Conservation (phyloP, 2,888 invertebrate species). For the Dione vanillae region DNA sequence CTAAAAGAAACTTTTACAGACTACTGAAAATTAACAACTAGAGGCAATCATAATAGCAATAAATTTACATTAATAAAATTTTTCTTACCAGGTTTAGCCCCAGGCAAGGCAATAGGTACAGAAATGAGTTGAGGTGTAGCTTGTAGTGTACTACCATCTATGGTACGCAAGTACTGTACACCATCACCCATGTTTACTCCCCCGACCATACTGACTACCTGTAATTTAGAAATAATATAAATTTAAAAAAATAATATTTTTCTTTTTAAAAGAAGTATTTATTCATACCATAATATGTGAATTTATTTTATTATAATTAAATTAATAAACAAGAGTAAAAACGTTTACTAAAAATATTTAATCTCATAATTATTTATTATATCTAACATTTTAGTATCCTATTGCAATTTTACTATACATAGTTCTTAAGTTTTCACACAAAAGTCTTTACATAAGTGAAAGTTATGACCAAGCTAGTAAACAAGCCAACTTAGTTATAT, state of each 20-base stretch:
- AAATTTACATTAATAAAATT: background rate
- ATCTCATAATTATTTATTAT: no score
- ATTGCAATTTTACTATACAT: background rate
- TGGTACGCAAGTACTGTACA: constrained; percentile 87
- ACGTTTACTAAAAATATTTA: no score
- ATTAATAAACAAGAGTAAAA: background rate
- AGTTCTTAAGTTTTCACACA: constrained; percentile 36
- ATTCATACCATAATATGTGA: no score
- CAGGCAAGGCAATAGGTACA: constrained; percentile 91
- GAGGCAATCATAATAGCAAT: no score
- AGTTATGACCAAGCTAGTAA: constrained; percentile 42
- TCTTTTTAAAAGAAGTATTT: no score
- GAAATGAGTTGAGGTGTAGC: constrained; percentile 87
- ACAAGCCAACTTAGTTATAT: constrained; percentile 8
- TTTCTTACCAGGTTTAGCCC: constrained; percentile 85
- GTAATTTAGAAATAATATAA: constrained; percentile 36
- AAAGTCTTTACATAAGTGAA: constrained; percentile 51
- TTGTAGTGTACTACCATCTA: constrained; percentile 70
- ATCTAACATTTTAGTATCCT: background rate
- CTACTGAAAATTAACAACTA: no score
- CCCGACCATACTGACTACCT: constrained; percentile 87
- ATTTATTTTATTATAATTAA: background rate
- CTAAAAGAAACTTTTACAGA: no score
- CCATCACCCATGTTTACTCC: constrained; percentile 86
- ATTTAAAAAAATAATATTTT: no score